These are phyloP conservation scores for Malurus leucopterus DNA, from an alignment of 2,797 vertebrate species.

Conservation along the genomic window DNA sequence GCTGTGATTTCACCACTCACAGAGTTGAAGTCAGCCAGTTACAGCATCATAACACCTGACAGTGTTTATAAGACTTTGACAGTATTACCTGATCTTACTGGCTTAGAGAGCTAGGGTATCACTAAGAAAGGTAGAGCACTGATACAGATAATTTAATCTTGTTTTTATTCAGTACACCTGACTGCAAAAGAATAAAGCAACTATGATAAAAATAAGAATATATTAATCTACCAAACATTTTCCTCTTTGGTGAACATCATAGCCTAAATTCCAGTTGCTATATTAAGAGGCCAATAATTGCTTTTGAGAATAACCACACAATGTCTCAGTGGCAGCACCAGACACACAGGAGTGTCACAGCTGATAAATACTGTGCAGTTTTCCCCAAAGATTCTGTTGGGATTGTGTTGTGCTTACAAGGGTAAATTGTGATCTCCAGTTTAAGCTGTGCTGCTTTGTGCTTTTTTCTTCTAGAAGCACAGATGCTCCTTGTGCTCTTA, in stretches of 20 bases:
- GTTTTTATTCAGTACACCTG: background rate
- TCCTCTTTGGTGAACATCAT: background rate
- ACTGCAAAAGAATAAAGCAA: background rate
- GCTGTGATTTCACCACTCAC: background rate
- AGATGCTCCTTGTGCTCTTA: background rate
- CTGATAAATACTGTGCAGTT: background rate
- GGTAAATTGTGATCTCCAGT: background rate
- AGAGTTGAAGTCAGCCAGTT: background rate
- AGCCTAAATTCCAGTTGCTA: background rate
- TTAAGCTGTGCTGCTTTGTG: background rate
- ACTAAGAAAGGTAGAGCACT: background rate
- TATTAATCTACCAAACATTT: background rate
- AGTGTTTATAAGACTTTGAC: background rate
- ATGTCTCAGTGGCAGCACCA: background rate
- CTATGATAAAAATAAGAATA: background rate
- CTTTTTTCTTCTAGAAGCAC: background rate
- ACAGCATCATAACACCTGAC: rapidly evolving
- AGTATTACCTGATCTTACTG: background rate
- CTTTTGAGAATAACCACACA: background rate
- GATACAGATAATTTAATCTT: background rate
- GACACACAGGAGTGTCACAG: background rate
- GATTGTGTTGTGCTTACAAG: background rate
- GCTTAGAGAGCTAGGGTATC: background rate
- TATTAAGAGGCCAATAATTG: background rate
- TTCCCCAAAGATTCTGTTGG: background rate